Base-by-base conservation (phyloP, 2,797 vertebrate genomes). In the Rousettus madagascariensis region DNA sequence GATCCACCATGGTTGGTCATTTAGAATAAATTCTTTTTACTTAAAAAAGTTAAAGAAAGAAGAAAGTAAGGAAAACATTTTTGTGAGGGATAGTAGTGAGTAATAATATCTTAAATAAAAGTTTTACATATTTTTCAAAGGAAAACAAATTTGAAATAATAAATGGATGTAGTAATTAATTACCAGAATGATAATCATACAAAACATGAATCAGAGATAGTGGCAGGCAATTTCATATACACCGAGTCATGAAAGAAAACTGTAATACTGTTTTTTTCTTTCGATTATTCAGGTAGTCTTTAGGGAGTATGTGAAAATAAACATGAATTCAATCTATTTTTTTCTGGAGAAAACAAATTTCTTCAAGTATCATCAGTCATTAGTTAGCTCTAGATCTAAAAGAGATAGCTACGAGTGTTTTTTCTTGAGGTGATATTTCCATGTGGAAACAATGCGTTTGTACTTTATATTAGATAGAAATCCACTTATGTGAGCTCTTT, bases 11-110 rank as follows among this genome's bases (percentile, higher is more conserved):
- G 57, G 71, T 69, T 41, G 46, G 36, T 57, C 69, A 59, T 84
- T 91, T 71, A 69, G 57, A 77, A 93, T 85, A 61, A 85, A 59
- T 95, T 87, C 33, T 88, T 92, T 78, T 28, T 84, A 53, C 10
- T 72, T 90, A 82, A 95, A 83, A 8, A 74, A n/a, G 33, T 17
- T 5, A 57, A 30, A 41, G 12, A 36, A 24, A n/a, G 19, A 63
- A 87, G 6, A 61, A 69, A 65, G 6, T 5, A 53, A 83, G 20
- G 28, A 86, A 66, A 71, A 63, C 0, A 55, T 74, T 79, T 71
- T 71, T 78, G 17, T 1, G 3, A 36, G 8, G 11, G 13, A 33
- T 26, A 72, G 28, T 74, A 51, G 38, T 83, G 3, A 30, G 1
- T 33, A 79, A 65, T 53, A 12, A 5, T 36, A 79, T 79, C 11